A percentile compares a stretch with the other conserved stretches of the same genome.
Evolutionary conservation across 2,797 vertebrate species (phyloP).

Genomic region (Pagetopsis macropterus): DNA sequence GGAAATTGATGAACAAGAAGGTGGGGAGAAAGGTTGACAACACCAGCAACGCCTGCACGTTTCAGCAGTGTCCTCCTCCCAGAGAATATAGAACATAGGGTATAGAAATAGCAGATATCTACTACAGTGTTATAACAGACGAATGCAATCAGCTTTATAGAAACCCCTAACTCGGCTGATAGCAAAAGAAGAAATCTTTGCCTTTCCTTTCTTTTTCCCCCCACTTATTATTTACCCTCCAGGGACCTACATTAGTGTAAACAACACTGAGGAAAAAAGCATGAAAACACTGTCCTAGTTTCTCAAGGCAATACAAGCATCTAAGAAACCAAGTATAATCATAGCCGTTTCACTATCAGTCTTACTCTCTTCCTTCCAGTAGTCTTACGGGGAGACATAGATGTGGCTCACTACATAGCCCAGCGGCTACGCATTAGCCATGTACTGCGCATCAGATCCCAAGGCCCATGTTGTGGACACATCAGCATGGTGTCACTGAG

Average conservation of each 20-base stretch:
- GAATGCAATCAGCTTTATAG: slow-evolving; percentile 84
- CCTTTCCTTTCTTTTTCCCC: slow-evolving; percentile 48
- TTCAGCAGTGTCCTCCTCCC: slow-evolving; percentile 23
- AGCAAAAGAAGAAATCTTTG: slow-evolving; percentile 90
- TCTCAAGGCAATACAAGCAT: slow-evolving; percentile 74
- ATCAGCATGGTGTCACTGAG: slow-evolving; percentile 55
- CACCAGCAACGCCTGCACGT: slow-evolving; percentile 18
- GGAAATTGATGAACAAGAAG: slow-evolving; percentile 52
- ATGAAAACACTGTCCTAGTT: slow-evolving; percentile 81
- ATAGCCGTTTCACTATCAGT: slow-evolving; percentile 54
- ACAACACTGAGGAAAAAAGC: slow-evolving; percentile 87
- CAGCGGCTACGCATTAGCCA: slow-evolving; percentile 59
- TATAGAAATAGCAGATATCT: slow-evolving; percentile 44
- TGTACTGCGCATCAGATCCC: slow-evolving; percentile 48
- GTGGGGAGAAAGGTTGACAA: slow-evolving; percentile 12
- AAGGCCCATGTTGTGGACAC: slow-evolving; percentile 41
- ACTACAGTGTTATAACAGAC: slow-evolving; percentile 79
- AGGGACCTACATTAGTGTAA: slow-evolving; percentile 89
- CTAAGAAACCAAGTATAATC: slow-evolving; percentile 73
- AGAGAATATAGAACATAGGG: slow-evolving; percentile 33
- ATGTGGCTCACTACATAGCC: slow-evolving; percentile 56
- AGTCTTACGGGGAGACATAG: slow-evolving; percentile 41
- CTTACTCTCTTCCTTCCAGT: slow-evolving; percentile 48
- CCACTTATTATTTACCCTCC: slow-evolving; percentile 80
- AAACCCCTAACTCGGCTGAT: slow-evolving; percentile 85